These are phyloP conservation scores for Equus przewalskii DNA, from an alignment of 2,113 vertebrate species.

Conservation along the genomic window DNA sequence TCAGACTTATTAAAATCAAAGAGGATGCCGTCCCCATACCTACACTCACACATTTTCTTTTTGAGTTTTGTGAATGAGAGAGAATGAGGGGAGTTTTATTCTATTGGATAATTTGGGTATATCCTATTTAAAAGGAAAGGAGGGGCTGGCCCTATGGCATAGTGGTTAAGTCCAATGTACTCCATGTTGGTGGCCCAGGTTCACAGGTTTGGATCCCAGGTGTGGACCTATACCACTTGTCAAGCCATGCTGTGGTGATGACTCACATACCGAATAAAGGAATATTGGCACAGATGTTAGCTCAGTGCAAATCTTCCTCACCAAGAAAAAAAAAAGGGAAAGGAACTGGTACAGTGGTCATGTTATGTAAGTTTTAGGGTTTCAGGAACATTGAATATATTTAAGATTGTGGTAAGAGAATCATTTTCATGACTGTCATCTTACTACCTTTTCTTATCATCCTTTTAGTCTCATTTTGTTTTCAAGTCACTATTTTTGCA, in stretches of 20 bases:
- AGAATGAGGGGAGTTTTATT: not conserved
- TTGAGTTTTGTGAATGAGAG: not conserved
- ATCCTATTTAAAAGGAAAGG: slow-evolving; percentile 28
- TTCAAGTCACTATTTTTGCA: not conserved
- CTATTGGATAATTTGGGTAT: not conserved
- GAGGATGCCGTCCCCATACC: not conserved
- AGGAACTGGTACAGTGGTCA: not conserved
- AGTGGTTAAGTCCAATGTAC: too few species aligned
- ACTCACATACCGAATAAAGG: too few species aligned
- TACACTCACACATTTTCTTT: not conserved
- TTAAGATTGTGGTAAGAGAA: not conserved
- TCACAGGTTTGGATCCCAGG: too few species aligned
- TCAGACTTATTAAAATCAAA: not conserved
- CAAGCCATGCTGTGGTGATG: too few species aligned
- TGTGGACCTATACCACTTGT: too few species aligned
- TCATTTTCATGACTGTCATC: not conserved
- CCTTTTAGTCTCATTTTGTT: not conserved
- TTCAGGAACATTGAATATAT: not conserved
- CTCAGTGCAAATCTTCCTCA: too few species aligned
- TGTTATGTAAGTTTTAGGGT: slow-evolving; percentile 18
- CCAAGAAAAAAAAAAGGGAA: not conserved
- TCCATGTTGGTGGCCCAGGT: too few species aligned
- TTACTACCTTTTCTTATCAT: not conserved
- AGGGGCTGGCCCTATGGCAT: too few species aligned
- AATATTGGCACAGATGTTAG: too few species aligned